Conservation (phyloP, 2,888 invertebrate species). For the Tenthredo amoena region DNA sequence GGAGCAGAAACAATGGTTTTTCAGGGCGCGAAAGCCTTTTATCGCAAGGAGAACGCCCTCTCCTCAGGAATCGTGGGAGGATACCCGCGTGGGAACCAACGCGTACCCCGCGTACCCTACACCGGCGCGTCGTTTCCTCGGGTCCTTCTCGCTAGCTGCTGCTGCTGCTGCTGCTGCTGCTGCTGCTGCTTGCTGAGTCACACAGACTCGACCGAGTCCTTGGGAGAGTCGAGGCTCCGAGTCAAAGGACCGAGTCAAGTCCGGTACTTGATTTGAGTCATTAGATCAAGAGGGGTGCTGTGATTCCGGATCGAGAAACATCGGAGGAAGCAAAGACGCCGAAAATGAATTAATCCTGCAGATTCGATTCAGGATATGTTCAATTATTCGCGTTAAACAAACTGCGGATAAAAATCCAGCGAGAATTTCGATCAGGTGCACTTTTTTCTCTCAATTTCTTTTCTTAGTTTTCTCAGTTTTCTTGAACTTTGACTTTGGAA, state of each 20-base stretch:
- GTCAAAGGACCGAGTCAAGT: constrained; percentile 1
- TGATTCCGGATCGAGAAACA: neutral
- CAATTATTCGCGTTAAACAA: too few species aligned
- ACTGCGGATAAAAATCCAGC: too few species aligned
- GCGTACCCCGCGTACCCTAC: constrained; percentile 14
- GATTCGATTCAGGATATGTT: too few species aligned
- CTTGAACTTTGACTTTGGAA: neutral
- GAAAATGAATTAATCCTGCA: neutral
- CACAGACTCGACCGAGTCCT: constrained; percentile 43
- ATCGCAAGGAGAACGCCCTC: constrained; percentile 61
- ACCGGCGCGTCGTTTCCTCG: constrained; percentile 37
- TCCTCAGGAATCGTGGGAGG: constrained; percentile 66
- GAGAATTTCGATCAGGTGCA: too few species aligned
- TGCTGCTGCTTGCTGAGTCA: constrained; percentile 46
- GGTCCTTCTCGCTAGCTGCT: constrained; percentile 13
- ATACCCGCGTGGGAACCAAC: constrained; percentile 68
- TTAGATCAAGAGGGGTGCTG: constrained; percentile 27
- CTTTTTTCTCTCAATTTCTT: too few species aligned
- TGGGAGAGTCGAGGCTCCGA: neutral
- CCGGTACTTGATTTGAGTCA: constrained; percentile 23
- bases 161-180: constrained; percentile 33
- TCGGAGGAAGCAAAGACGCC: neutral
- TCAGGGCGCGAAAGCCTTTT: constrained; percentile 59
- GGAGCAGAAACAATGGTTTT: constrained; percentile 46
- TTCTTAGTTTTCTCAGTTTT: too few species aligned